Evolutionary conservation across 2,888 invertebrate species (phyloP).

Genomic region (Chloromyia formosa): DNA sequence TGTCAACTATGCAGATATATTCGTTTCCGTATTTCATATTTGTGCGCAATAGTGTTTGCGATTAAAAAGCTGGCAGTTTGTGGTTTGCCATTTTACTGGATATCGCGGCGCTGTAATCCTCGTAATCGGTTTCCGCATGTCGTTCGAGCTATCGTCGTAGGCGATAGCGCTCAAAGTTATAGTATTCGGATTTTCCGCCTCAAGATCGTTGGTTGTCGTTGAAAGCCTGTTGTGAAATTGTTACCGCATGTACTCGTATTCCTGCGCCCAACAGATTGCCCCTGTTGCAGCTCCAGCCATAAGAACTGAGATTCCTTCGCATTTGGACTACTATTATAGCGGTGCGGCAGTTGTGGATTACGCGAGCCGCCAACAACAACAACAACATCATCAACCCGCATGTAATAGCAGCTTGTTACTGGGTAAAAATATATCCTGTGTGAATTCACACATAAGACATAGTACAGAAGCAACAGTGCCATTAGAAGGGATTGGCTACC

Average conservation of each 20-base stretch:
- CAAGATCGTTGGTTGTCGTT: slow-evolving; percentile 9
- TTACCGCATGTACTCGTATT: slow-evolving; percentile 30
- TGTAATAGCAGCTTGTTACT: slow-evolving; percentile 21
- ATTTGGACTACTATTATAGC: slow-evolving; percentile 8
- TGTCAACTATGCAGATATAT: slow-evolving; percentile 21
- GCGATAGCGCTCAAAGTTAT: background rate
- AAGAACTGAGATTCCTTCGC: slow-evolving; percentile 5
- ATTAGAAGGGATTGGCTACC: slow-evolving; percentile 15
- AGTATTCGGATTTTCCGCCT: slow-evolving; percentile 1
- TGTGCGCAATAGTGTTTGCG: slow-evolving; percentile 16
- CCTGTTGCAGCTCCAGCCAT: slow-evolving; percentile 5
- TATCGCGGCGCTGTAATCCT: background rate
- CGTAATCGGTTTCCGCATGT: background rate
- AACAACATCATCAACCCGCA: background rate
- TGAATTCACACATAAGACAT: slow-evolving; percentile 4
- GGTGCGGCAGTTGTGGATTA: slow-evolving; percentile 21
- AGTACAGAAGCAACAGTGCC: slow-evolving; percentile 19
- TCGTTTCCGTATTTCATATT: slow-evolving; percentile 14
- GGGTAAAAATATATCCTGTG: slow-evolving; percentile 33
- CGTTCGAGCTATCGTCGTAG: background rate
- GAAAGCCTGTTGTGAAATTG: slow-evolving; percentile 1
- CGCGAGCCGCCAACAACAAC: slow-evolving; percentile 13
- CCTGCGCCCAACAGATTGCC: background rate
- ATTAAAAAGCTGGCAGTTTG: too few species aligned
- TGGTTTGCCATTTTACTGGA: background rate